A percentile compares a stretch with the other conserved stretches of the same genome.
Conservation (phyloP, 2,113 vertebrate genomes). For the Seriola rivoliana region DNA sequence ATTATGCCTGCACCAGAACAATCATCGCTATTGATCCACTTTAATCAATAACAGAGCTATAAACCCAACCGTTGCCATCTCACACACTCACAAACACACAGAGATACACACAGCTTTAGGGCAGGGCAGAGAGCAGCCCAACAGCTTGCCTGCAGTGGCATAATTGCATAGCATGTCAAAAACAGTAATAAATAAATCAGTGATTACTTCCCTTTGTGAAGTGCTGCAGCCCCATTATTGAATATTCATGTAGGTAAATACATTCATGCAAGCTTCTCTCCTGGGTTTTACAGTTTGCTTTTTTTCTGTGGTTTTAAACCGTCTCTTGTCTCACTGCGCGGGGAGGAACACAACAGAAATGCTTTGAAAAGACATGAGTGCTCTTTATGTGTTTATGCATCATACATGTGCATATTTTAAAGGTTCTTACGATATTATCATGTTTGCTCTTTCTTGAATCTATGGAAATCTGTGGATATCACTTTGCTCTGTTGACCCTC, state of each 20-base stretch:
- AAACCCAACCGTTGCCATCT: constrained; percentile 27
- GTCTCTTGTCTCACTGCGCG: constrained; percentile 17
- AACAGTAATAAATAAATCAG: constrained; percentile 81
- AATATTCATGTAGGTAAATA: constrained; percentile 84
- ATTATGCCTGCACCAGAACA: constrained; percentile 50
- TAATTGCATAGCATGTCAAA: constrained; percentile 74
- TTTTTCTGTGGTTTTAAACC: constrained; percentile 37
- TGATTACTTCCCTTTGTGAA: constrained; percentile 75
- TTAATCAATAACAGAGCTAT: constrained; percentile 60
- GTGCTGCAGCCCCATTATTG: constrained; percentile 68
- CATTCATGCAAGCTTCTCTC: constrained; percentile 61
- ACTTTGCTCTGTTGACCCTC: not conserved
- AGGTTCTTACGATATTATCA: not conserved
- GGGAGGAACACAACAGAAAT: constrained; percentile 24
- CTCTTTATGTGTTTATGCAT: constrained; percentile 40
- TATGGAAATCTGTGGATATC: constrained; percentile 1
- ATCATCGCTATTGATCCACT: constrained; percentile 71
- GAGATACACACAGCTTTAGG: constrained; percentile 13
- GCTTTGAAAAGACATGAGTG: constrained; percentile 44
- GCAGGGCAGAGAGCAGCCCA: constrained; percentile 48
- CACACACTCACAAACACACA: constrained; percentile 8
- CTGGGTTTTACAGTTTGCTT: constrained; percentile 57
- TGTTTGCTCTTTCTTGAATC: constrained; percentile 2
- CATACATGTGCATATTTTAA: constrained; percentile 29
- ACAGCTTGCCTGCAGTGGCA: constrained; percentile 56